phyloP scores from a whole-genome alignment of 1,140 invertebrate genomes.

The Bombus waltoni region DNA sequence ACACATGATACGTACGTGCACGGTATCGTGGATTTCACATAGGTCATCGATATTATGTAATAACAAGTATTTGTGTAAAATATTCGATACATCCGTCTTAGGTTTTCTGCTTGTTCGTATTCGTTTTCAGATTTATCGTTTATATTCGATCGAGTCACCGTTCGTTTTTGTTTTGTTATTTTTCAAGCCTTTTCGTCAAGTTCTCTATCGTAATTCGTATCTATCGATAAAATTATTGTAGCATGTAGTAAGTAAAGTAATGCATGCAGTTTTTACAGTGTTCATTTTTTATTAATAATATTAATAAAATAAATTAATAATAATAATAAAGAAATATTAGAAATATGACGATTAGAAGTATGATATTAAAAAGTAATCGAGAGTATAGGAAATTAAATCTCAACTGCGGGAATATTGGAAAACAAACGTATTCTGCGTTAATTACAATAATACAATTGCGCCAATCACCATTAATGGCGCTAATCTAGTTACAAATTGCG shows the following conservation, averaged over 20 bases:
- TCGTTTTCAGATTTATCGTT: background rate
- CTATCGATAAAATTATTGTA: background rate
- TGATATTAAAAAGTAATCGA: too few species aligned
- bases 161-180: background rate
- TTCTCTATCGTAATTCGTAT: too few species aligned
- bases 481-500: background rate
- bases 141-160: background rate
- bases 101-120: background rate
- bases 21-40: conserved; percentile 16
- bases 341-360: too few species aligned
- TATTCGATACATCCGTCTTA: background rate
- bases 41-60: conserved; percentile 41
- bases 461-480: too few species aligned
- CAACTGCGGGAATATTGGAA: too few species aligned
- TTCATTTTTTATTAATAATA: too few species aligned
- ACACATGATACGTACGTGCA: conserved; percentile 47
- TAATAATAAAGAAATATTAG: too few species aligned
- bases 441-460: background rate
- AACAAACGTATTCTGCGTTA: background rate
- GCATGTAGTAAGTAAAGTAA: background rate
- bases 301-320: too few species aligned
- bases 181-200: too few species aligned
- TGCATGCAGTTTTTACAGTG: background rate
- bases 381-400: too few species aligned
- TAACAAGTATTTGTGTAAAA: conserved; percentile 24